Conservation (phyloP, 2,797 vertebrate species). For the Geotria australis region DNA sequence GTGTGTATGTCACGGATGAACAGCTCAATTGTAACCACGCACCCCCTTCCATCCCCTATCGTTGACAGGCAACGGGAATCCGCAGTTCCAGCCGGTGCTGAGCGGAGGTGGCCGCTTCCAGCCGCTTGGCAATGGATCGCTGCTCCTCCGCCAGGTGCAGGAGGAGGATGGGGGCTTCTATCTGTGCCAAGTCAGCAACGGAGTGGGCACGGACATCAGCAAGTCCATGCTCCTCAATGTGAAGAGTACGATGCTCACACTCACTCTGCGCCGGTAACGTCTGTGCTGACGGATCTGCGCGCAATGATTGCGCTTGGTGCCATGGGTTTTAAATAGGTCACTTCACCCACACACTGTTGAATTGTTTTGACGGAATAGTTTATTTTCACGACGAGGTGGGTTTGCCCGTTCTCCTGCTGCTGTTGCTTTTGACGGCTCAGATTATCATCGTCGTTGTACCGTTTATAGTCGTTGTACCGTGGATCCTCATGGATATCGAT, state of each 20-base stretch:
- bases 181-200: slow-evolving; percentile 99
- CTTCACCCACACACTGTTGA: no score
- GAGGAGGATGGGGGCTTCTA: slow-evolving; percentile 96
- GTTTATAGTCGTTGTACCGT: no score
- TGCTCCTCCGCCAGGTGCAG: slow-evolving; percentile 84
- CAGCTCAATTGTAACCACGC: no score
- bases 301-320: not conserved
- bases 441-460: no score
- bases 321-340: no score
- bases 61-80: slow-evolving; percentile 5
- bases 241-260: slow-evolving; percentile 60
- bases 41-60: no score
- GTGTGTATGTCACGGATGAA: no score
- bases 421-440: no score
- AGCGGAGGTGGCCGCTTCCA: slow-evolving; percentile 53
- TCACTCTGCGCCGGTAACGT: slow-evolving; percentile 3
- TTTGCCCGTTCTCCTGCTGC: no score
- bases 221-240: slow-evolving; percentile 99
- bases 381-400: no score
- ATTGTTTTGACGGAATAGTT: no score
- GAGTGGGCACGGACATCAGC: slow-evolving; percentile 98
- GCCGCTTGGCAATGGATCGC: slow-evolving; percentile 65
- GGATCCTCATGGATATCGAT: no score
- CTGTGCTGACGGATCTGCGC: not conserved
- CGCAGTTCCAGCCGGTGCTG: slow-evolving; percentile 76